Evolutionary conservation across 2,797 vertebrate genomes (phyloP).

Genomic region (Sebastes diaconus): DNA sequence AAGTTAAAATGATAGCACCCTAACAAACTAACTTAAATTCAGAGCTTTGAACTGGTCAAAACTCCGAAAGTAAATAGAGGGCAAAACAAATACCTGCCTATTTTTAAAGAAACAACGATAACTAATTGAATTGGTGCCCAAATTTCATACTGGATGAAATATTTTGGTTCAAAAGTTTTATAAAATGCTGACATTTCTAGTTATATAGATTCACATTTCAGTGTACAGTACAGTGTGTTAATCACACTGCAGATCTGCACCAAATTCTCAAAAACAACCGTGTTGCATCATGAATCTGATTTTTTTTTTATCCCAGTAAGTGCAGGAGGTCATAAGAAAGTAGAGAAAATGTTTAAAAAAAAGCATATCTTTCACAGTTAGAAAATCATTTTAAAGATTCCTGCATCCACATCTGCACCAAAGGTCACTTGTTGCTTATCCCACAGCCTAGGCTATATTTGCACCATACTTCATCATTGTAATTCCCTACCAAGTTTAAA

Average conservation of each 20-base stretch:
- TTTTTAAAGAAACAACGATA: too few species aligned
- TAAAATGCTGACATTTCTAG: background rate
- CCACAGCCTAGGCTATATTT: background rate
- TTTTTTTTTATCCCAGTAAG: background rate
- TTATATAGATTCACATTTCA: background rate
- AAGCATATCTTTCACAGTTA: background rate
- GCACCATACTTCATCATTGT: background rate
- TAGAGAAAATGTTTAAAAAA: background rate
- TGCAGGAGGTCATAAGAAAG: background rate
- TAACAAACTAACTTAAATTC: too few species aligned
- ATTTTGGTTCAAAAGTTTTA: background rate
- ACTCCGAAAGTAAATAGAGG: too few species aligned
- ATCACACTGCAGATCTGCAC: background rate
- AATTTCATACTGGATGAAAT: background rate
- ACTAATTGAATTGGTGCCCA: too few species aligned
- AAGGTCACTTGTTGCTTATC: background rate
- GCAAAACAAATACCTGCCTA: too few species aligned
- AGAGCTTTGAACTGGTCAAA: too few species aligned
- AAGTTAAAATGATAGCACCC: too few species aligned
- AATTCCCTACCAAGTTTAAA: background rate
- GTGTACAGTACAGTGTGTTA: too few species aligned
- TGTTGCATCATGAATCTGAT: background rate
- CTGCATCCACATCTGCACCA: background rate
- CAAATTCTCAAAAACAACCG: background rate
- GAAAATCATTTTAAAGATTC: background rate